phyloP scores from a whole-genome alignment of 2,888 invertebrate species.

The Anagyrus pseudococci region DNA sequence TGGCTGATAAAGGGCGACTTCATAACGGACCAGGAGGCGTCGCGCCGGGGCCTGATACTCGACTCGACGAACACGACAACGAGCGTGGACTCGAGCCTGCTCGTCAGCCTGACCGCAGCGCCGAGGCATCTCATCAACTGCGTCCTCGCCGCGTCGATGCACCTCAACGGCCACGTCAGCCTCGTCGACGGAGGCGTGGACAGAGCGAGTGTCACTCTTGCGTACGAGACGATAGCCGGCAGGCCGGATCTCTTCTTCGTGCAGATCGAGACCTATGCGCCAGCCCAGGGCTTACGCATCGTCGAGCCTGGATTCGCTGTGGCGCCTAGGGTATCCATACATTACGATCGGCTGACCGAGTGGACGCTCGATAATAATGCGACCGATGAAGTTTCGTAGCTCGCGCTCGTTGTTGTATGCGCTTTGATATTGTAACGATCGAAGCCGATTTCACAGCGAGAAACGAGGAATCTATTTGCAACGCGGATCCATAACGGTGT shows the following conservation, averaged over 20 bases:
- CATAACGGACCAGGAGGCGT: conserved; percentile 20
- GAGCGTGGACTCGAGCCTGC: conserved; percentile 28
- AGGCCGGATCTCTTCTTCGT: conserved; percentile 35
- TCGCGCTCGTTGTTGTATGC: too few relatives aligned
- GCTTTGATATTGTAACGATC: too few relatives aligned
- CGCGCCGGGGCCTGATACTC: conserved; percentile 13
- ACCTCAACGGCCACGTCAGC: conserved; percentile 39
- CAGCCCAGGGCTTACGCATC: neutral
- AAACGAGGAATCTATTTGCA: too few relatives aligned
- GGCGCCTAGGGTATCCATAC: conserved; percentile 17
- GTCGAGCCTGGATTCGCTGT: conserved; percentile 6
- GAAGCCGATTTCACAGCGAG: too few relatives aligned
- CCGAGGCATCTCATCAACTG: conserved; percentile 30
- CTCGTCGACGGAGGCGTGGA: conserved; percentile 38
- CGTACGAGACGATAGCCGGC: conserved; percentile 26
- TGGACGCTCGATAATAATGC: neutral
- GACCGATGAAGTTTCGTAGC: neutral
- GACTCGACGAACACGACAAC: conserved; percentile 24
- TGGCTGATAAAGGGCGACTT: conserved; percentile 43
- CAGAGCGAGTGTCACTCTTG: conserved; percentile 17
- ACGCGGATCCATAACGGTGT: too few relatives aligned
- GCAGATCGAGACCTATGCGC: conserved; percentile 32
- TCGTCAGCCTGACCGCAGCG: conserved; percentile 10
- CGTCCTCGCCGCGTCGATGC: conserved; percentile 36
- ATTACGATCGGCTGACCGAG: conserved; percentile 14